These are phyloP conservation scores for Entomobrya proxima DNA, from an alignment of 2,888 invertebrate species.

Conservation along the genomic window DNA sequence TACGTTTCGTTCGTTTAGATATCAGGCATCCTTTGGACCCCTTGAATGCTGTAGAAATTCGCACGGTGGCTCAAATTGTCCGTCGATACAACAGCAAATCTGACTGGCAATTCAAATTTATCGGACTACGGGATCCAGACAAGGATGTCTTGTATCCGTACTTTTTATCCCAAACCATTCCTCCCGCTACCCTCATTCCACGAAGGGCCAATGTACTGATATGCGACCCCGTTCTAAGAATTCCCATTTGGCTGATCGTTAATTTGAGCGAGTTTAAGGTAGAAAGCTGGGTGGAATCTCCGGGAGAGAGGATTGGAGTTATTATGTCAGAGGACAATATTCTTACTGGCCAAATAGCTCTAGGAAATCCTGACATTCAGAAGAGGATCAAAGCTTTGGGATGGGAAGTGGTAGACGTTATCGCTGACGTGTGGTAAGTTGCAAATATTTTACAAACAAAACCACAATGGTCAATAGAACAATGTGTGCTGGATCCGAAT, in stretches of 20 bases:
- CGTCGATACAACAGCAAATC: background rate
- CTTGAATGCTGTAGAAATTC: constrained; percentile 30
- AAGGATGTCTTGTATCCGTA: background rate
- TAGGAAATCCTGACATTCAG: constrained; percentile 5
- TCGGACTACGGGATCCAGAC: background rate
- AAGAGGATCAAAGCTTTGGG: background rate
- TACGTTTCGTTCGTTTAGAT: background rate
- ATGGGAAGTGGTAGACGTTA: background rate
- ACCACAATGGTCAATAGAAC: too few species aligned
- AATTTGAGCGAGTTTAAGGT: constrained; percentile 23
- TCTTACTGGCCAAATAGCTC: background rate
- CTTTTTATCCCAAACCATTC: constrained; percentile 1
- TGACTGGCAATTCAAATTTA: background rate
- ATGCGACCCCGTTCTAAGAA: background rate
- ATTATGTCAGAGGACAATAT: background rate
- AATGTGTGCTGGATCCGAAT: too few species aligned
- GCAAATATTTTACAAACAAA: too few species aligned
- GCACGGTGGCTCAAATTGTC: constrained; percentile 17
- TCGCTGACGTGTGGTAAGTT: constrained; percentile 20
- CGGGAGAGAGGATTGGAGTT: background rate
- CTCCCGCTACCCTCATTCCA: background rate
- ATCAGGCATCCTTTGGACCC: background rate
- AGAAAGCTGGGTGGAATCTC: background rate
- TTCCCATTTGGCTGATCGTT: background rate
- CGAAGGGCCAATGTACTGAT: background rate